These are phyloP conservation scores for Trichogramma pretiosum DNA, from an alignment of 1,140 invertebrate genomes.

Conservation along the genomic window DNA sequence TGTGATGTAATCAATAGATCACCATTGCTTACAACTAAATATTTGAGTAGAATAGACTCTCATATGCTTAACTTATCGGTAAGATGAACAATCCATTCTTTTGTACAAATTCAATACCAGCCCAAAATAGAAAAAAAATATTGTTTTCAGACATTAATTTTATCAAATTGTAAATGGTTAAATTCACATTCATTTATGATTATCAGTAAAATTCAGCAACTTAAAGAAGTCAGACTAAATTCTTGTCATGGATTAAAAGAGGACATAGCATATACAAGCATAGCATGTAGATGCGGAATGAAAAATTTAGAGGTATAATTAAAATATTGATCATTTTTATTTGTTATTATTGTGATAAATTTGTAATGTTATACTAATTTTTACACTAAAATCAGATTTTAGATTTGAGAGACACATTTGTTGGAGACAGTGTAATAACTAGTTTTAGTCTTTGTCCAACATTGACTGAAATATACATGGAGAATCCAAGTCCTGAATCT, in stretches of 20 bases:
- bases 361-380: conserved; percentile 1
- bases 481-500: conserved; percentile 38
- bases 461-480: conserved; percentile 54
- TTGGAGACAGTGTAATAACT: conserved; percentile 60
- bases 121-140: no score
- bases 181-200: conserved; percentile 58
- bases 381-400: conserved; percentile 42
- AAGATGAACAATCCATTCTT: no score
- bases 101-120: no score
- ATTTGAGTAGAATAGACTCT: conserved; percentile 50
- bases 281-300: conserved; percentile 65
- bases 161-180: conserved; percentile 63
- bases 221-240: conserved; percentile 52
- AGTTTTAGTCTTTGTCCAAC: conserved; percentile 54
- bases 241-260: conserved; percentile 56
- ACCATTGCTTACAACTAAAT: no score
- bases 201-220: conserved; percentile 56
- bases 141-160: conserved; percentile 13
- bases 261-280: conserved; percentile 65
- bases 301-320: conserved; percentile 50
- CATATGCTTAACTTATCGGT: conserved; percentile 51
- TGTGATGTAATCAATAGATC: conserved; percentile 46
- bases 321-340: not conserved
- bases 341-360: not conserved
- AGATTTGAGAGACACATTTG: conserved; percentile 55